Evolutionary conservation across 2,797 vertebrate species (phyloP).

Genomic region (Ptychobarbus kaznakovi): DNA sequence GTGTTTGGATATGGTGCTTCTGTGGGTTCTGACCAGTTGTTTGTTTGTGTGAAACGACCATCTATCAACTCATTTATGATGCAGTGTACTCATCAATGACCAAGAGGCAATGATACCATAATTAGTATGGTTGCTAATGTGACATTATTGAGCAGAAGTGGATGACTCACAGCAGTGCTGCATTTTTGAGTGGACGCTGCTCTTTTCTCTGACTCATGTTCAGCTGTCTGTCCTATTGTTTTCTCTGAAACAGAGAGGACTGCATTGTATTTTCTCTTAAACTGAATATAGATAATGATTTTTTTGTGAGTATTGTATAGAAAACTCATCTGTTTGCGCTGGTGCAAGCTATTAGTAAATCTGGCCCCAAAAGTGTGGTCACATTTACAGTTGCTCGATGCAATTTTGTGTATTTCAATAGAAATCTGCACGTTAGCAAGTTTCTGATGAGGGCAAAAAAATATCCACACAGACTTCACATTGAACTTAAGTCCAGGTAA

Average conservation of each 20-base stretch:
- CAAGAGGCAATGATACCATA: constrained; percentile 22
- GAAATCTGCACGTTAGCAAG: background rate
- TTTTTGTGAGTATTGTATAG: background rate
- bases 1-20: constrained; percentile 1
- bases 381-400: background rate
- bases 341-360: background rate
- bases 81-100: constrained; percentile 34
- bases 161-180: constrained; percentile 37
- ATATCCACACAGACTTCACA: background rate
- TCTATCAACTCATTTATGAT: constrained; percentile 29
- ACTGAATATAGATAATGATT: constrained; percentile 4
- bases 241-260: constrained; percentile 7
- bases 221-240: constrained; percentile 17
- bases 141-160: constrained; percentile 37
- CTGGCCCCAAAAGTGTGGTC: background rate
- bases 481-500: too few relatives aligned
- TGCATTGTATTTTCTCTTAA: background rate
- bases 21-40: constrained; percentile 34
- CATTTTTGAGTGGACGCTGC: constrained; percentile 33
- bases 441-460: background rate
- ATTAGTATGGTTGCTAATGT: constrained; percentile 49
- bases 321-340: background rate
- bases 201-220: constrained; percentile 25
- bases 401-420: background rate
- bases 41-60: constrained; percentile 20